Evolutionary conservation across 2,888 invertebrate genomes (phyloP).

Genomic region (Alitta virens): DNA sequence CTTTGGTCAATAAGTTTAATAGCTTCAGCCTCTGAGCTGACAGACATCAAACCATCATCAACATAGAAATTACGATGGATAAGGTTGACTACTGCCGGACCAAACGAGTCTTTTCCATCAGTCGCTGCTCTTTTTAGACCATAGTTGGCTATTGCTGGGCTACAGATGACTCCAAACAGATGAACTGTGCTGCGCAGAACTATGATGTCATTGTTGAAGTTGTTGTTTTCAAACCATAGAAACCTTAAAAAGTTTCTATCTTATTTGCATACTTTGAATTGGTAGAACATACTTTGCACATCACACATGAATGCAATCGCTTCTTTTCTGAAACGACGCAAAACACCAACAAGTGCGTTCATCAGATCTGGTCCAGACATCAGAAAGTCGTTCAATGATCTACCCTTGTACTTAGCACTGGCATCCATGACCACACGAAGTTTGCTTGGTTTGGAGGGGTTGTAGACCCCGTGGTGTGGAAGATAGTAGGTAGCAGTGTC

Average conservation of each 20-base stretch:
- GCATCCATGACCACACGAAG: slow-evolving; percentile 24
- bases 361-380: slow-evolving; percentile 23
- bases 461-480: slow-evolving; percentile 24
- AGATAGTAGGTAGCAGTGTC: slow-evolving; percentile 20
- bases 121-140: slow-evolving; percentile 8
- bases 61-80: slow-evolving; percentile 13
- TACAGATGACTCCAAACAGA: slow-evolving; percentile 16
- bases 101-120: neutral
- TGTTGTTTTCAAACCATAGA: slow-evolving; percentile 19
- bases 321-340: slow-evolving; percentile 16
- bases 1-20: neutral
- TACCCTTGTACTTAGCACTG: slow-evolving; percentile 13
- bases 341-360: slow-evolving; percentile 20
- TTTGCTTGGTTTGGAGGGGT: slow-evolving; percentile 23
- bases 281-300: slow-evolving; percentile 22
- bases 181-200: slow-evolving; percentile 23
- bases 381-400: slow-evolving; percentile 15
- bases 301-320: slow-evolving; percentile 18
- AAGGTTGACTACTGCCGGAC: neutral
- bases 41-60: slow-evolving; percentile 15
- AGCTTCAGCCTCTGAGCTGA: slow-evolving; percentile 1
- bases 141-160: slow-evolving; percentile 18
- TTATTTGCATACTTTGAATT: slow-evolving; percentile 10
- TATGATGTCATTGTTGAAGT: neutral
- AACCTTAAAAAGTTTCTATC: slow-evolving; percentile 20